Conservation (phyloP, 1,140 invertebrate species). For the Agrypnia vestita region DNA sequence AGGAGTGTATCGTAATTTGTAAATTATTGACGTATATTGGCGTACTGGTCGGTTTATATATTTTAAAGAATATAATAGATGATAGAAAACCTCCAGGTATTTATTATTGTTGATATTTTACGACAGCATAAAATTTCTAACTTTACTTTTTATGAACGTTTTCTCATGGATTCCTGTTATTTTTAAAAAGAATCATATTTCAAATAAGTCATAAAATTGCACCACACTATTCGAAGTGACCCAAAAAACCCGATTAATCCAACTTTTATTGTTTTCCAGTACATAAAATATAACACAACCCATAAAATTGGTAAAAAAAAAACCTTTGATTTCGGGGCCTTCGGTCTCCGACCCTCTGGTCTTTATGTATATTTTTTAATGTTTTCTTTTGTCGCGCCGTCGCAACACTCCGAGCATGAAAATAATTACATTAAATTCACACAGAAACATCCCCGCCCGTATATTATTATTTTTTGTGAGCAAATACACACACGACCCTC, state of each 20-base stretch:
- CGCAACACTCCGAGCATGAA: conserved; percentile 51
- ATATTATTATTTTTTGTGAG: conserved; percentile 19
- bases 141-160: background rate
- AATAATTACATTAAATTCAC: conserved; percentile 53
- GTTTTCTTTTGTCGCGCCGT: conserved; percentile 33
- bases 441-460: conserved; percentile 17
- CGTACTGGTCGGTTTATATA: too few species aligned
- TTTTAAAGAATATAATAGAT: background rate
- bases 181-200: background rate
- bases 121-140: background rate
- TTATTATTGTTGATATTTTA: conserved; percentile 15
- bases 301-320: conserved; percentile 16
- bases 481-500: conserved; percentile 14
- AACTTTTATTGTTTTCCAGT: conserved; percentile 26
- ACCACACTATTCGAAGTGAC: too few species aligned
- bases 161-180: conserved; percentile 26
- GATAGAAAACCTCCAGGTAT: background rate
- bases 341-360: too few species aligned
- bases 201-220: conserved; percentile 8
- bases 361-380: background rate
- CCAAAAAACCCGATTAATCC: conserved; percentile 28
- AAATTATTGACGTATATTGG: background rate
- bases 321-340: too few species aligned
- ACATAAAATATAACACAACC: conserved; percentile 25
- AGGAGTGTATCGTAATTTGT: background rate